Evolutionary conservation across 2,888 invertebrate species (phyloP).

Genomic region (Diachrysia chrysitis): DNA sequence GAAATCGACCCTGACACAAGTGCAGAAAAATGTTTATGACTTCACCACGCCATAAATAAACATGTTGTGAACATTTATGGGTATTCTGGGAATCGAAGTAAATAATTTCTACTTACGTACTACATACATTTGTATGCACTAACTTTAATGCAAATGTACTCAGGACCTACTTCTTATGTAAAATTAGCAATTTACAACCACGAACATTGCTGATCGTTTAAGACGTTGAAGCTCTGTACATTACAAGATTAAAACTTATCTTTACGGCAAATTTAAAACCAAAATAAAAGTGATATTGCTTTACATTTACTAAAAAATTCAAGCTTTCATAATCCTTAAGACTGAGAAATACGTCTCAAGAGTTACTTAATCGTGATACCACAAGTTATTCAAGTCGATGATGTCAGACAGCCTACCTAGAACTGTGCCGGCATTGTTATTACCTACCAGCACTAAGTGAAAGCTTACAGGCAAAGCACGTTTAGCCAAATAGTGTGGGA

Average conservation of each 20-base stretch:
- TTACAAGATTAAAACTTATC: no score
- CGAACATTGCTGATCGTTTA: not conserved
- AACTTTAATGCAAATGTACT: slow-evolving; percentile 23
- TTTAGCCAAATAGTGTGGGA: slow-evolving; percentile 16
- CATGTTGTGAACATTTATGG: slow-evolving; percentile 48
- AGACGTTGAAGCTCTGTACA: not conserved
- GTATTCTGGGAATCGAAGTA: slow-evolving; percentile 52
- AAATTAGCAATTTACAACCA: not conserved
- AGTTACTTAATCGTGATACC: not conserved
- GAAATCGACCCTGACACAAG: slow-evolving; percentile 74
- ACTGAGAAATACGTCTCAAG: not conserved
- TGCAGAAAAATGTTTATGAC: slow-evolving; percentile 62
- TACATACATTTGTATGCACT: slow-evolving; percentile 27
- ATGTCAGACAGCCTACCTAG: not conserved
- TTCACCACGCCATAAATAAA: slow-evolving; percentile 54
- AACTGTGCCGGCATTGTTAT: slow-evolving; percentile 7
- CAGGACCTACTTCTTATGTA: not conserved
- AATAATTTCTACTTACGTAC: slow-evolving; percentile 36
- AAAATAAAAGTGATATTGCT: no score
- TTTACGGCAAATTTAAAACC: no score
- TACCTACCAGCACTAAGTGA: slow-evolving; percentile 42
- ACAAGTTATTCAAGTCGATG: not conserved
- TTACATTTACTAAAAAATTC: no score
- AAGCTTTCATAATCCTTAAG: not conserved
- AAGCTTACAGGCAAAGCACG: slow-evolving; percentile 47